Evolutionary conservation across 30 jellyfish, hydroid and myxozoan genomes (phyloP).

Genomic region (Calvadosia cruxmelitensis): DNA sequence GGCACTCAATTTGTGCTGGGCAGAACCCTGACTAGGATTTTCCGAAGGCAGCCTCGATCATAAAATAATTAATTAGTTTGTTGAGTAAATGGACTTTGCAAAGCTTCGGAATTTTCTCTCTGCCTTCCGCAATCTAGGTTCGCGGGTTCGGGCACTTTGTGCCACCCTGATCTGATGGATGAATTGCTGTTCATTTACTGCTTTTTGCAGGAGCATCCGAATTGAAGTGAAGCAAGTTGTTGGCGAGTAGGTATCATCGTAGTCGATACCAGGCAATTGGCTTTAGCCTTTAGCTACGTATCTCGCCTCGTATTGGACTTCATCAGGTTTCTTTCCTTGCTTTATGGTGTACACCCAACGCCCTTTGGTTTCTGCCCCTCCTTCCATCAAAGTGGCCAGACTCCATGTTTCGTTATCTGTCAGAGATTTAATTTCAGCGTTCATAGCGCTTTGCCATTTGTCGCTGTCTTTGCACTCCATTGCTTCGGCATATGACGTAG

Average conservation of each 20-base stretch:
- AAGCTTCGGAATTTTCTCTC: too few relatives aligned
- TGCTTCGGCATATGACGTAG: conserved; percentile 17
- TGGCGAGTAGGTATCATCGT: conserved; percentile 12
- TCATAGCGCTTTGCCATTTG: conserved; percentile 28
- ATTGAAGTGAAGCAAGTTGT: conserved; percentile 9
- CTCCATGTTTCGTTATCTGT: conserved; percentile 11
- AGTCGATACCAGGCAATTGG: conserved; percentile 4
- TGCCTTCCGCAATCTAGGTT: too few relatives aligned
- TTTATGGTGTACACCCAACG: conserved; percentile 22
- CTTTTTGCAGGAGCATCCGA: conserved; percentile 14
- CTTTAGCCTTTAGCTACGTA: conserved; percentile 10
- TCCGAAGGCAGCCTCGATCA: too few relatives aligned
- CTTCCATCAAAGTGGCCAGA: conserved; percentile 6
- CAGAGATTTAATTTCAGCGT: conserved; percentile 14
- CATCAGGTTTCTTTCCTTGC: conserved; percentile 17
- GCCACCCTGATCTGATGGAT: too few relatives aligned
- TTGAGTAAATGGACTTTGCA: too few relatives aligned
- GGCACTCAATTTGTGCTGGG: too few relatives aligned
- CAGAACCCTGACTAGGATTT: too few relatives aligned
- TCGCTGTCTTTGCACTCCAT: conserved; percentile 12
- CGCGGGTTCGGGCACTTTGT: too few relatives aligned
- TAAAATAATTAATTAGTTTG: too few relatives aligned
- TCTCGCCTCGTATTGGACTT: conserved; percentile 14
- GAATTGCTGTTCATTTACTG: neutral
- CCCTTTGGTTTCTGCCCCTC: conserved; percentile 11